These are phyloP conservation scores for Minunthozetes semirufus DNA, from an alignment of 2,888 invertebrate genomes.

Conservation along the genomic window DNA sequence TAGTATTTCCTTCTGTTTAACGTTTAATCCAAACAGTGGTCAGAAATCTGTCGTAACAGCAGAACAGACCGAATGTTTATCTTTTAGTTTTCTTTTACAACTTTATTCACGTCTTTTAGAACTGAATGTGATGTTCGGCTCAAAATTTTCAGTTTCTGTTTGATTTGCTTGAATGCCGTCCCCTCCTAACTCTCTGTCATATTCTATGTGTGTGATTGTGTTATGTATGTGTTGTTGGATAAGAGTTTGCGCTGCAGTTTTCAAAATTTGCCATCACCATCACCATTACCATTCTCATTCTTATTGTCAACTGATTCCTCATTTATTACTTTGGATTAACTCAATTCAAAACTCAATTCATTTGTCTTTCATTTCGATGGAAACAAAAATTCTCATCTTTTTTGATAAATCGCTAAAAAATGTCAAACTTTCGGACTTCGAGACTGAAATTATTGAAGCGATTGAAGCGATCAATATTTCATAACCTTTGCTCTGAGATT, in stretches of 20 bases:
- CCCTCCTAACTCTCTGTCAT: no score
- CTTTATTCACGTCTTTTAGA: background rate
- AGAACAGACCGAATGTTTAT: background rate
- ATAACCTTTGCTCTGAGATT: constrained; percentile 10
- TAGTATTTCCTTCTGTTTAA: background rate
- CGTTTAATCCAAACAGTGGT: background rate
- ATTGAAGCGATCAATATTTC: background rate
- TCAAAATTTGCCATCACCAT: no score
- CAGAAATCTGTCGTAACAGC: constrained; percentile 2
- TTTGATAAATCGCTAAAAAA: constrained; percentile 11
- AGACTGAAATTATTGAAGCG: constrained; percentile 2
- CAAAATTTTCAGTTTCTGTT: background rate
- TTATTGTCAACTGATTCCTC: no score
- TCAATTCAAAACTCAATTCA: no score
- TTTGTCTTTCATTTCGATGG: no score
- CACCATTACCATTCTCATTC: no score
- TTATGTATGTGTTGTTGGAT: no score
- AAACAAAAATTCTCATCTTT: background rate
- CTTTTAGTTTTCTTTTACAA: background rate
- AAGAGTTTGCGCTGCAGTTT: no score
- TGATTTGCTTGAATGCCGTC: background rate
- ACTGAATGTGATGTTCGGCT: background rate
- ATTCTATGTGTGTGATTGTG: no score
- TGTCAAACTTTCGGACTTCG: background rate
- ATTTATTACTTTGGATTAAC: no score